Conservation (phyloP, 2,113 vertebrate genomes). For the Dermatemys mawii region DNA sequence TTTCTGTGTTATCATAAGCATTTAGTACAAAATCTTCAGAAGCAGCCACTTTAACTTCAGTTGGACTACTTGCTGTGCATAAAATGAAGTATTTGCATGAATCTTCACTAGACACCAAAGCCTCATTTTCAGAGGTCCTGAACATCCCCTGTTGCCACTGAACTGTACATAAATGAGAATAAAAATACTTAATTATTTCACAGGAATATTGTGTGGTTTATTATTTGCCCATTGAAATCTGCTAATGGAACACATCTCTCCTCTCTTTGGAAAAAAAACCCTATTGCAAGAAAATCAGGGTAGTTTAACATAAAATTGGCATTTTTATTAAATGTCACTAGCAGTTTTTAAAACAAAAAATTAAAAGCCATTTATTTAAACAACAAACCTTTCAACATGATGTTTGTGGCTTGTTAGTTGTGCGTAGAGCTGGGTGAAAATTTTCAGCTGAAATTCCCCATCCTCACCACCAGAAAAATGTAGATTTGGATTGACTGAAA, state of each 20-base stretch:
- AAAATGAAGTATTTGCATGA: neutral
- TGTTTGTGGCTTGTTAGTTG: neutral
- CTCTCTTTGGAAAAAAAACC: neutral
- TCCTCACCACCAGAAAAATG: neutral
- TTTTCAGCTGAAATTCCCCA: neutral
- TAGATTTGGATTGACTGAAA: neutral
- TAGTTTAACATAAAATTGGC: neutral
- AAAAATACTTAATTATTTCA: accelerated
- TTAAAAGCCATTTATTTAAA: neutral
- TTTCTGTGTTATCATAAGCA: neutral
- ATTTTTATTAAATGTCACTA: neutral
- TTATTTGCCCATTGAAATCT: neutral
- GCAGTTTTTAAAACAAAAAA: neutral
- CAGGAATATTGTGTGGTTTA: neutral
- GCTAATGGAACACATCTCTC: neutral
- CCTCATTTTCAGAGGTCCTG: neutral
- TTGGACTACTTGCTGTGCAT: neutral
- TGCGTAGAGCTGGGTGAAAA: neutral
- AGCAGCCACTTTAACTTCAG: neutral
- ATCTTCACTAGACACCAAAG: neutral
- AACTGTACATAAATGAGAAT: accelerated
- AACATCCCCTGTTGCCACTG: accelerated
- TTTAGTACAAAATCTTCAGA: neutral
- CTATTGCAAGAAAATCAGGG: neutral
- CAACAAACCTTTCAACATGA: neutral